Base-by-base conservation (phyloP, 2,888 invertebrate species). In the Erpobdella octoculata region DNA sequence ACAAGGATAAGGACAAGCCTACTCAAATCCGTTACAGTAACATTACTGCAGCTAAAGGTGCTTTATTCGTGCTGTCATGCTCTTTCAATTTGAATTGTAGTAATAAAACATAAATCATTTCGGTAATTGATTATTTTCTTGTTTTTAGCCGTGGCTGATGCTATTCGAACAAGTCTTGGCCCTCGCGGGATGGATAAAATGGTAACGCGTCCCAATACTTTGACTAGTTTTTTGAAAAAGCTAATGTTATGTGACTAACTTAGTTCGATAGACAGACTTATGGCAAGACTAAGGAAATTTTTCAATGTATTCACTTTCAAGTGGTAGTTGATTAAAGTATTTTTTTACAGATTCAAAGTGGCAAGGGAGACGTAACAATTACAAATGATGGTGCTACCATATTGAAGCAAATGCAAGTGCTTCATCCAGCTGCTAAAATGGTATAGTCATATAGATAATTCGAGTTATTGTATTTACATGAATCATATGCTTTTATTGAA, bases 371-470 rank as follows among this genome's bases (percentile, higher is more conserved):
- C 86, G 98, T 98, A 0, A 97, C 96, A 1, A 98, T 98, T 75
- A 99, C 98, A 70, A 98, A 99, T 85, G 98, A 98, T 87, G 98
- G 98, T 72, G 98, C 98, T 41, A 98, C 98, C 41, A 99, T 99
- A 84, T 86, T 99, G 73, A 96, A 98, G 84, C 92, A 97, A 86
- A 98, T 99, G 89, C 93, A 93, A 84, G 96, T 99, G 1, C 87
- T 93, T 75, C 98, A 98, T 84, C 98, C 98, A 66, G 95, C 97
- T 77, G 97, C 97, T 28, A 96, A 96, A 88, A 97, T 99, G 96
- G 92, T 92, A 85, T 77, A 76, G 6, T 12, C 53, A 53, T 53
- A 18, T 15, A n/a, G 8, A 53, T 41, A 41, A 41, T 12, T 9
- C 28, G 21, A n/a, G 2, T 53, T 21, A 53, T 53, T 15, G 9